Base-by-base conservation (phyloP, 2,797 vertebrate genomes). In the Macropus fuliginosus region DNA sequence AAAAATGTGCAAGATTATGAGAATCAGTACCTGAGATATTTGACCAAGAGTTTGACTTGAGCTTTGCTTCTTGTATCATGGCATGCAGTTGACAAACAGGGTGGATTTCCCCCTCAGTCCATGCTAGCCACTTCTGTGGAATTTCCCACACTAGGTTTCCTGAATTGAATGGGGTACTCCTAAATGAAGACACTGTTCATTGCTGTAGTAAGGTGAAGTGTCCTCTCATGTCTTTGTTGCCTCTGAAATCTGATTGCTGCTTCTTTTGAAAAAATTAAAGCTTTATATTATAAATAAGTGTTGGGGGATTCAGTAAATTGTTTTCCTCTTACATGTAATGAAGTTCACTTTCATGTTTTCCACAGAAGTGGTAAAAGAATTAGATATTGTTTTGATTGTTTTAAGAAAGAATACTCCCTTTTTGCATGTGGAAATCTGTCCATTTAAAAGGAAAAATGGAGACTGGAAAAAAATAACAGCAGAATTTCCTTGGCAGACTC, bases 161-260 rank as follows among this genome's bases (percentile, higher is more conserved):
- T 93, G 95, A 96, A 54, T 92, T 95, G 50, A 94, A 90, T 91
- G 93, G 5, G 1, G 0, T 95, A 27, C 96, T 97, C 94, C 96
- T 94, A 95, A 95, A 92, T 46, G 56, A 92, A 97, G 92, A 57
- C 92, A n/a, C 40, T 90, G 27, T 11, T 95, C 62, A 5, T 96
- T 91, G 14, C 54, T 97, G 96, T 56, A 92, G 74, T 93, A 89
- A 54, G 12, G 93, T 97, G 93, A 92, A 62, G 66, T 91, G n/a
- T 59, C 14, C 21, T 95, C 31, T 96, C 93, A 40, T 96, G 14
- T 92, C 57, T 97, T 95, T 97, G 93, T 94, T 96, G 54, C 74
- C 97, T 97, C 81, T 94, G 93, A 91, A 96, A 91, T 94, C 90
- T 94, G 92, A 92, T 97, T 92, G 56, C 91, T 87, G 74, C 97